Conservation (phyloP, 2,113 vertebrate genomes). For the Todiramphus chloris region DNA sequence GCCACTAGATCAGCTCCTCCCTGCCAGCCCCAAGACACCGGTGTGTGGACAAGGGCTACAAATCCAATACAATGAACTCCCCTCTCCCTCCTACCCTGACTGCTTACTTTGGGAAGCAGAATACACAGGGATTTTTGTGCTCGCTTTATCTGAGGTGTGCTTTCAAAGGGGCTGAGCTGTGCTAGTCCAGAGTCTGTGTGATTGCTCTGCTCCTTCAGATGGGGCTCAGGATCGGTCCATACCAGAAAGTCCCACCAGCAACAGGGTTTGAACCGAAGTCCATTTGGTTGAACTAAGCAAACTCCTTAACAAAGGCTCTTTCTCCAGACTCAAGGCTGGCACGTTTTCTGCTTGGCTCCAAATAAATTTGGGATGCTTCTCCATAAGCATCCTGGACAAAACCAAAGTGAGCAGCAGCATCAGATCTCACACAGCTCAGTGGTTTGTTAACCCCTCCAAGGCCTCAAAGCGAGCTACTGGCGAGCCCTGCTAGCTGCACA, state of each 20-base stretch:
- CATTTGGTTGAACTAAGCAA: neutral
- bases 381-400: neutral
- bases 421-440: neutral
- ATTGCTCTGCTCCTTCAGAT: rapidly evolving
- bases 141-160: neutral
- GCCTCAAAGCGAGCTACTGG: neutral
- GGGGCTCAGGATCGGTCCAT: rapidly evolving
- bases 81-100: neutral
- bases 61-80: neutral
- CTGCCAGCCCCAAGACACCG: rapidly evolving
- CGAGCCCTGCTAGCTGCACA: neutral
- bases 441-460: neutral
- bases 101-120: neutral
- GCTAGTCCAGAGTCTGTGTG: rapidly evolving
- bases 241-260: neutral
- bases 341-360: neutral
- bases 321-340: neutral
- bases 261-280: neutral
- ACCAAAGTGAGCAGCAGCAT: neutral
- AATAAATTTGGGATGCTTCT: neutral
- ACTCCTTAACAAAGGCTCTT: neutral
- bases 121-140: neutral
- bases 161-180: neutral
- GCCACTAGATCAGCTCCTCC: neutral
- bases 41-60: neutral